phyloP scores from a whole-genome alignment of 37 sponge, comb jelly and placozoan genomes.

The Theonella swinhoei region DNA sequence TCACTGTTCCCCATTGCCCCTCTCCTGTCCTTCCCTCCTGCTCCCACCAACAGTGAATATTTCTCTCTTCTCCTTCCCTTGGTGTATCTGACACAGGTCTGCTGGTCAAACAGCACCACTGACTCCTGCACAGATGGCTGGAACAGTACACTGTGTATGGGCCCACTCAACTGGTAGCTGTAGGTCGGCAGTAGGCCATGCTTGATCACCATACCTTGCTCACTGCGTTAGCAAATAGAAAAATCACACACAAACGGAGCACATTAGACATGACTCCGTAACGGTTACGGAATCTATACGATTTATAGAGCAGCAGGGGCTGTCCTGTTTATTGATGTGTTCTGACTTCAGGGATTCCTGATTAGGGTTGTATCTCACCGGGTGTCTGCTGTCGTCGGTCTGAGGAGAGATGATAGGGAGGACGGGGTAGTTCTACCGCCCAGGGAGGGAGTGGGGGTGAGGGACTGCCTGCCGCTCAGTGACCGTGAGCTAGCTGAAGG shows the following conservation, averaged over 20 bases:
- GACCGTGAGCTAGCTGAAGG: not conserved
- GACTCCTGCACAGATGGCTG: slow-evolving; percentile 7
- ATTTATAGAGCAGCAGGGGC: too few relatives aligned
- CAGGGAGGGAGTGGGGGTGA: not conserved
- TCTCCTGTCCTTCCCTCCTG: too few relatives aligned
- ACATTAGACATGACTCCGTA: too few relatives aligned
- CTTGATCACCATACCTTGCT: slow-evolving; percentile 13
- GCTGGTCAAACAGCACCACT: not conserved
- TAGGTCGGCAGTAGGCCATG: slow-evolving; percentile 48
- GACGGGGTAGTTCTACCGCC: not conserved
- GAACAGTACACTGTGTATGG: slow-evolving; percentile 33
- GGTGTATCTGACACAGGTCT: not conserved
- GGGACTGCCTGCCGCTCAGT: not conserved
- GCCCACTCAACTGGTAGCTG: not conserved
- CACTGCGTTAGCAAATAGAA: not conserved
- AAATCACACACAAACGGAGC: too few relatives aligned
- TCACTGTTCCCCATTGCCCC: not conserved
- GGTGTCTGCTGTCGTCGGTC: not conserved
- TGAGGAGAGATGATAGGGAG: not conserved
- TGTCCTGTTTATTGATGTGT: too few relatives aligned
- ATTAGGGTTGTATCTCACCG: not conserved
- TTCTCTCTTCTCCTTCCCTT: not conserved
- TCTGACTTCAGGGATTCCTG: too few relatives aligned
- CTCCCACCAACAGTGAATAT: not conserved
- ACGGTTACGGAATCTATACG: too few relatives aligned